These are phyloP conservation scores for Hypomecis punctinalis DNA, from an alignment of 2,888 invertebrate species.

Conservation along the genomic window DNA sequence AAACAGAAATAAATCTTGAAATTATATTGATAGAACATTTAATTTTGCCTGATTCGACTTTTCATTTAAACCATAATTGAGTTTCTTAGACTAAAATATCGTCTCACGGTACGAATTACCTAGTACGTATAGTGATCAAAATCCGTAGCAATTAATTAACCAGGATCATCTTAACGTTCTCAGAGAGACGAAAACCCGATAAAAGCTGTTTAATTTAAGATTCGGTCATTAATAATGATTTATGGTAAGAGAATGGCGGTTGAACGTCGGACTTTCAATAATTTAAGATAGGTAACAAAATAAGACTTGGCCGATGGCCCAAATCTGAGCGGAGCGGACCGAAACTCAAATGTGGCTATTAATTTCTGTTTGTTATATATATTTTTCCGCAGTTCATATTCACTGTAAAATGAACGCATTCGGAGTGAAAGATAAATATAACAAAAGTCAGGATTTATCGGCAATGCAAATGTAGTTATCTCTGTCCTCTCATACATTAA, in stretches of 20 bases:
- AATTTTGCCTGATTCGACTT: neutral
- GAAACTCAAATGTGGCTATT: slow-evolving; percentile 45
- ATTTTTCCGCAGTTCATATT: slow-evolving; percentile 31
- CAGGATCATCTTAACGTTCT: slow-evolving; percentile 50
- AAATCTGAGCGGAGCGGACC: slow-evolving; percentile 42
- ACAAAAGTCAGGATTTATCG: slow-evolving; percentile 31
- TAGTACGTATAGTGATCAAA: slow-evolving; percentile 37
- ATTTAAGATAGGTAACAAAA: slow-evolving; percentile 32
- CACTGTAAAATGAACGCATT: slow-evolving; percentile 19
- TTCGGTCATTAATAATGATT: slow-evolving; percentile 43
- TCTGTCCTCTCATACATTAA: slow-evolving; percentile 33
- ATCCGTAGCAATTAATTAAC: slow-evolving; percentile 52
- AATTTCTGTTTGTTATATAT: slow-evolving; percentile 27
- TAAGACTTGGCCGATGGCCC: slow-evolving; percentile 47
- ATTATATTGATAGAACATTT: too few species aligned
- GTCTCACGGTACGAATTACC: slow-evolving; percentile 15
- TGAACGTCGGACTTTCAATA: slow-evolving; percentile 38
- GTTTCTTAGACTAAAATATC: neutral
- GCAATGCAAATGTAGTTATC: slow-evolving; percentile 34
- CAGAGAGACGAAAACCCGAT: slow-evolving; percentile 44
- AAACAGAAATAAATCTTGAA: too few species aligned
- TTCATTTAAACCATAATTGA: neutral
- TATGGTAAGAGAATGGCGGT: slow-evolving; percentile 41
- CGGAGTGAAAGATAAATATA: slow-evolving; percentile 33
- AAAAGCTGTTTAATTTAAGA: slow-evolving; percentile 49